These are phyloP conservation scores for Hyppa rectilinea DNA, from an alignment of 2,888 invertebrate species.

Conservation along the genomic window DNA sequence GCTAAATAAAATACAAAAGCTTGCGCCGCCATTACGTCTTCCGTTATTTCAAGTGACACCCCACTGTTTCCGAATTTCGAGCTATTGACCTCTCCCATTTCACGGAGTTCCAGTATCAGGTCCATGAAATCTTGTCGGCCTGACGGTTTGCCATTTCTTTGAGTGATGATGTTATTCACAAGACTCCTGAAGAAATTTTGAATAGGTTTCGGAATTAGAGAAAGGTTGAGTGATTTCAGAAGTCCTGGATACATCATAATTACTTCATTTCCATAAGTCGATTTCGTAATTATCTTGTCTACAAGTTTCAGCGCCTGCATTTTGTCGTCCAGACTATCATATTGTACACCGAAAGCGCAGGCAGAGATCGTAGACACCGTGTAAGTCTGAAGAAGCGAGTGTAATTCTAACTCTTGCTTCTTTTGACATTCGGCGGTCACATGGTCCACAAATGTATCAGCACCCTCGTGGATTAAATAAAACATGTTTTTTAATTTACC, in stretches of 20 bases:
- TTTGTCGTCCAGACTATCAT: conserved; percentile 65
- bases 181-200: conserved; percentile 69
- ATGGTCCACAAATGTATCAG: conserved; percentile 69
- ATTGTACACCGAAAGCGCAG: conserved; percentile 74
- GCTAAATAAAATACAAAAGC: conserved; percentile 84
- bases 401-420: conserved; percentile 67
- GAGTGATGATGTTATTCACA: conserved; percentile 64
- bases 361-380: conserved; percentile 73
- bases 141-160: conserved; percentile 72
- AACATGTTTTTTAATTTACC: conserved; percentile 80
- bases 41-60: conserved; percentile 69
- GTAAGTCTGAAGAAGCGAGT: conserved; percentile 69
- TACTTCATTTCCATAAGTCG: conserved; percentile 61
- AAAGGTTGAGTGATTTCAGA: conserved; percentile 68
- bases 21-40: conserved; percentile 80
- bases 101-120: conserved; percentile 73
- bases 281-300: conserved; percentile 54
- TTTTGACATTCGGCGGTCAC: conserved; percentile 52
- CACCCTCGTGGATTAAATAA: conserved; percentile 71
- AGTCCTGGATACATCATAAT: conserved; percentile 75
- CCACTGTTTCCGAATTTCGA: conserved; percentile 59
- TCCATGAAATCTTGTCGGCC: conserved; percentile 78
- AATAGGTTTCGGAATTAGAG: conserved; percentile 67
- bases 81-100: conserved; percentile 67
- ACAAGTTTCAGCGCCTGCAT: conserved; percentile 50